Percentiles rank a stretch among this genome's conserved stretches.
phyloP scores from a whole-genome alignment of 2,797 vertebrate genomes.

The Argya squamiceps region DNA sequence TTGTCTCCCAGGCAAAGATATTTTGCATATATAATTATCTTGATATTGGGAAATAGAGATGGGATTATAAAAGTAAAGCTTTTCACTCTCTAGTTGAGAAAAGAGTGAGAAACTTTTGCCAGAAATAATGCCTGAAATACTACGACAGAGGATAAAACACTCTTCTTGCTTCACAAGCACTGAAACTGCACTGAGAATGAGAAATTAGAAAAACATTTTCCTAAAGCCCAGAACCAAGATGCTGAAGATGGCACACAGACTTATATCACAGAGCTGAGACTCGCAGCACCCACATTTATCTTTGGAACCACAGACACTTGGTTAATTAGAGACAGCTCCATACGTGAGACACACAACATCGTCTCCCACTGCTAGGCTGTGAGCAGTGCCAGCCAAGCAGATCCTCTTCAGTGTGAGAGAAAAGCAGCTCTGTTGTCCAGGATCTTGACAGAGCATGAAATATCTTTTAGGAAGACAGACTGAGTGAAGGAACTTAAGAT shows the following conservation, averaged over 20 bases:
- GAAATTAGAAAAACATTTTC: conserved; percentile 18
- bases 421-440: conserved; percentile 12
- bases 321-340: conserved; percentile 42
- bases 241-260: conserved; percentile 11
- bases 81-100: neutral
- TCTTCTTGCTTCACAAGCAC: neutral
- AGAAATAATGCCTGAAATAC: neutral
- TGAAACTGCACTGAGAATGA: neutral
- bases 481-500: neutral
- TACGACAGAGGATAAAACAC: neutral
- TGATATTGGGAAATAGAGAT: neutral
- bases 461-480: conserved; percentile 9
- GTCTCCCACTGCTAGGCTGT: conserved; percentile 21
- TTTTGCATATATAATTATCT: neutral
- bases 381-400: conserved; percentile 8
- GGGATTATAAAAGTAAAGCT: neutral
- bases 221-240: neutral
- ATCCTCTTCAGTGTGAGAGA: neutral
- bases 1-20: neutral
- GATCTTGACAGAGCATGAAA: conserved; percentile 15
- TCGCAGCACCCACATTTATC: neutral
- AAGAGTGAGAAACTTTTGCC: neutral
- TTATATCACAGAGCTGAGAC: neutral
- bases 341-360: neutral
- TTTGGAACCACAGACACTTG: neutral